phyloP scores from a whole-genome alignment of 1,140 invertebrate species.

The Dendroctonus valens region DNA sequence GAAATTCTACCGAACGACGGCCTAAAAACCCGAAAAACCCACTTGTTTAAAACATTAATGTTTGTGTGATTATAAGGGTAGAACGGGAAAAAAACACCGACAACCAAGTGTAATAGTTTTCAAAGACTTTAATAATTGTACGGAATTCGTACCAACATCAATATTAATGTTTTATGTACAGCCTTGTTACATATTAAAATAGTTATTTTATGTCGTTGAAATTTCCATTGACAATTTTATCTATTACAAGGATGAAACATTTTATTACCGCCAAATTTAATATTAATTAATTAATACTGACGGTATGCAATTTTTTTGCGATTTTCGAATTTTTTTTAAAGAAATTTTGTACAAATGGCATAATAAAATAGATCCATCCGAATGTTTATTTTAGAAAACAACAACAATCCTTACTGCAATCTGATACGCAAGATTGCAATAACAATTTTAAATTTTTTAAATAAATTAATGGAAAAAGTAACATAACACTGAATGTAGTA shows the following conservation, averaged over 20 bases:
- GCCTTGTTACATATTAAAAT: slow-evolving; percentile 49
- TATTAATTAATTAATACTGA: slow-evolving; percentile 45
- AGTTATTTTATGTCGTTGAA: slow-evolving; percentile 48
- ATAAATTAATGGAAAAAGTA: slow-evolving; percentile 37
- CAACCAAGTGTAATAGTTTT: slow-evolving; percentile 13
- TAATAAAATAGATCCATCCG: slow-evolving; percentile 15
- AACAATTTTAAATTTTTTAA: slow-evolving; percentile 33
- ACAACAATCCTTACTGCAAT: slow-evolving; percentile 33
- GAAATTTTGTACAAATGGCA: slow-evolving; percentile 45
- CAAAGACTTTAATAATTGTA: slow-evolving; percentile 43
- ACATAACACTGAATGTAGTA: slow-evolving; percentile 37
- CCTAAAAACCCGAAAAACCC: too few species aligned
- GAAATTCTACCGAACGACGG: too few species aligned
- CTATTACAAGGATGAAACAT: slow-evolving; percentile 5
- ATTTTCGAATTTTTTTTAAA: slow-evolving; percentile 40
- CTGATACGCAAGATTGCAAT: slow-evolving; percentile 12
- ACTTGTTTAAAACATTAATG: too few species aligned
- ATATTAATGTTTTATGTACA: slow-evolving; percentile 48
- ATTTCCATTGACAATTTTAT: slow-evolving; percentile 45
- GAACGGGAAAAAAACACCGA: background rate
- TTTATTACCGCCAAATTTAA: slow-evolving; percentile 14
- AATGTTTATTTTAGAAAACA: slow-evolving; percentile 18
- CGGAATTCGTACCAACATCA: slow-evolving; percentile 48
- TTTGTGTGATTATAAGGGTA: too few species aligned
- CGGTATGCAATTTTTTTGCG: slow-evolving; percentile 37